Evolutionary conservation across 2,888 invertebrate species (phyloP).

Genomic region (Temnothorax ravouxi): DNA sequence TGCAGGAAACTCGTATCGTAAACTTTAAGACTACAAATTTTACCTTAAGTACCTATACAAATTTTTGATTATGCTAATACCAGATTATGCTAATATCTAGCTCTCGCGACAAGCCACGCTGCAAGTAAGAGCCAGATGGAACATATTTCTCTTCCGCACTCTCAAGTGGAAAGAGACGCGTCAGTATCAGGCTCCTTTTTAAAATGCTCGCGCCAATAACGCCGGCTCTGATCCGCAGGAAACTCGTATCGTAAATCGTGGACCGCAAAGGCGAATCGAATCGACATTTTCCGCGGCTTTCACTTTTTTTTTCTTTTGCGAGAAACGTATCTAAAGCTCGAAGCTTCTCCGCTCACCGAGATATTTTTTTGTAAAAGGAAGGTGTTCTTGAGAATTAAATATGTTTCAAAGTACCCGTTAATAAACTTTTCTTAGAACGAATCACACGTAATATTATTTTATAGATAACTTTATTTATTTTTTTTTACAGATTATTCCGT

Average conservation of each 20-base stretch:
- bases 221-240: constrained; percentile 22
- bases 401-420: neutral
- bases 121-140: constrained; percentile 58
- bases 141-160: constrained; percentile 66
- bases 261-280: constrained; percentile 22
- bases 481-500: neutral
- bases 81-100: constrained; percentile 68
- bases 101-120: constrained; percentile 39
- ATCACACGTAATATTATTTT: neutral
- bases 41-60: constrained; percentile 8
- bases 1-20: too few species aligned
- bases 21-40: neutral
- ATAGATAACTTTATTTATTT: neutral
- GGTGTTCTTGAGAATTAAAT: neutral
- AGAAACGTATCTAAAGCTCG: neutral
- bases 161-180: constrained; percentile 55
- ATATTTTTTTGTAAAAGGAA: neutral
- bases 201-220: constrained; percentile 57
- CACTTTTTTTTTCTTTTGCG: neutral
- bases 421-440: neutral
- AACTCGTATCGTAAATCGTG: constrained; percentile 40
- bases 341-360: neutral
- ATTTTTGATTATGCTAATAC: constrained; percentile 67
- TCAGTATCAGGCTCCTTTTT: constrained; percentile 67
- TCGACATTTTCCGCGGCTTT: constrained; percentile 12